Evolutionary conservation across 2,797 vertebrate genomes (phyloP), one percentile per base, ranked within the genome.

Genomic region (Poliocrania exsul): DNA sequence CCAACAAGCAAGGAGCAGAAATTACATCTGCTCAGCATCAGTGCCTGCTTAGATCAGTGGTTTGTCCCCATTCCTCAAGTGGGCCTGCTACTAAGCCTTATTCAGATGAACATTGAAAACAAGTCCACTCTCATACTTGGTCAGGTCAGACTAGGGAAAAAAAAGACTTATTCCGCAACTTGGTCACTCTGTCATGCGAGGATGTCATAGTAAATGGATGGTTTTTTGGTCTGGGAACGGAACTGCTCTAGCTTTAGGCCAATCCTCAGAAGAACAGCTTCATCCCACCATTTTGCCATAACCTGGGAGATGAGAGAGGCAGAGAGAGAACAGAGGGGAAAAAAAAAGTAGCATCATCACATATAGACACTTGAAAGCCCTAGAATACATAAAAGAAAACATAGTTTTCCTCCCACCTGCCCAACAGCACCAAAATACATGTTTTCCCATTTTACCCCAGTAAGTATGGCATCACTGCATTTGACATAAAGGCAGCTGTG

Each of bases 281-380:
- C 97, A 72, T 97, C 93, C 97, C 97, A 97, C 97, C 97, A 97
- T 70, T 97, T 97, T 61, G 92, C 95, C 97, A 97, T 97, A 75
- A 97, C 94, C 97, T 97, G 72, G 26, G 28, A 91, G 37, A 60
- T 25, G 15, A 74, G 20, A 72, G n/a, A 46, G 15, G 24, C 16
- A 84, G 44, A 66, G 40, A 12, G 6, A 51, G 13, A 37, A 81
- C 20, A 3, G 11, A 44, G 11, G 11, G 28, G 15, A 29, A 5
- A 23, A 31, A 23, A 47, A 35, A 29, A 35, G 24, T 7, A 79
- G 10, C 37, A 70, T n/a, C 10, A 35, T 66, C 29, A 42, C 29
- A 35, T 20, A 66, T 0, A 82, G 46, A 51, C 16, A 4, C 11
- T 62, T 82, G 29, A 73, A 88, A 75, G 31, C 24, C 37, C n/a